Evolutionary conservation across 2,113 vertebrate genomes (phyloP).

Genomic region (Pyrgilauda ruficollis): DNA sequence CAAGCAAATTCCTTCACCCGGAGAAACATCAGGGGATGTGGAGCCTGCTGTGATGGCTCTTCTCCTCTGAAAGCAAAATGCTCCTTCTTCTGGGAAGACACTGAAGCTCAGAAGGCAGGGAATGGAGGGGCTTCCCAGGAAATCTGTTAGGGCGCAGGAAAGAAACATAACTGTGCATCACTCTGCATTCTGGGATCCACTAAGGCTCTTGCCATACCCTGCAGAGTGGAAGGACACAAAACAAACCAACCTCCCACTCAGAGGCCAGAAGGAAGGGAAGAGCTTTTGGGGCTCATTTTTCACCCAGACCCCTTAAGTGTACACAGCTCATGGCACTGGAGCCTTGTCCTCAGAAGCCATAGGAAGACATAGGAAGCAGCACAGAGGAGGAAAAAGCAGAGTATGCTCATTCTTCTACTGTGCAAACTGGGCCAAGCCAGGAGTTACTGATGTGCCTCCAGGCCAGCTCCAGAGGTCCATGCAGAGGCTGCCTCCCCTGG

Average conservation of each 20-base stretch:
- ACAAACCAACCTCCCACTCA: not conserved
- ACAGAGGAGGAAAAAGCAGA: not conserved
- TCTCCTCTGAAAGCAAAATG: not conserved
- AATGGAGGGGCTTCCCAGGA: not conserved
- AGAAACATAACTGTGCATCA: not conserved
- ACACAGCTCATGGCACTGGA: fast-evolving
- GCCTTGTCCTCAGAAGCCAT: not conserved
- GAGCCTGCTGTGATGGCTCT: not conserved
- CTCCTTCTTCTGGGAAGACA: not conserved
- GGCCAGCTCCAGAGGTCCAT: not conserved
- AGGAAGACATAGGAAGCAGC: not conserved
- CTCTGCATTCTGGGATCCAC: not conserved
- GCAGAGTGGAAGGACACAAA: not conserved
- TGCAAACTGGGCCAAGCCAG: not conserved
- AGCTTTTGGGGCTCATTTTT: not conserved
- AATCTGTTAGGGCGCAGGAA: not conserved
- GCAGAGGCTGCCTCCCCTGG: not conserved
- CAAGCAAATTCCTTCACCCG: not conserved
- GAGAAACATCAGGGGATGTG: not conserved
- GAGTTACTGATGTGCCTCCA: not conserved
- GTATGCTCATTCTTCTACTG: not conserved
- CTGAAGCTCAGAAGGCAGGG: fast-evolving
- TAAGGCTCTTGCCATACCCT: not conserved
- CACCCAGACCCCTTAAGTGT: not conserved
- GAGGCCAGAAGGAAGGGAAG: not conserved